Percentiles rank a stretch among this genome's conserved stretches.
These are phyloP conservation scores for Chironex yamaguchii DNA, from an alignment of 30 jellyfish, hydroid and myxozoan species.

Conservation along the genomic window DNA sequence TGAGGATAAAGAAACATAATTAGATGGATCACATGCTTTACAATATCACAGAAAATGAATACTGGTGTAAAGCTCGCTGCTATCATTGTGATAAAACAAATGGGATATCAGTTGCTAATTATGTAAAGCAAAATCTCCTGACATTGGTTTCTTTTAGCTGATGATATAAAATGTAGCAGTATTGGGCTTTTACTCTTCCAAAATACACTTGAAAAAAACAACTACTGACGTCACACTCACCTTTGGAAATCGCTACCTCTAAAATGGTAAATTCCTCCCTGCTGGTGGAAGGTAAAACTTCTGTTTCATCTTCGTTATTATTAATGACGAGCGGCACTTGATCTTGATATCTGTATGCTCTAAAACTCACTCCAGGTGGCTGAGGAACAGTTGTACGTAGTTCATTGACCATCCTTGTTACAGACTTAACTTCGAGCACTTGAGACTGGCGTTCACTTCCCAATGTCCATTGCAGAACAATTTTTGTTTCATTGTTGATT, in stretches of 20 bases:
- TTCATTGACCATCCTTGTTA: conserved; percentile 93
- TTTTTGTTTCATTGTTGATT: conserved; percentile 81
- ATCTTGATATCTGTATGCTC: conserved; percentile 75
- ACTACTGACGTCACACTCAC: conserved; percentile 13
- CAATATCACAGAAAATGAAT: too few relatives aligned
- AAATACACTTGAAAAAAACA: too few relatives aligned
- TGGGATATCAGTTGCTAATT: too few relatives aligned
- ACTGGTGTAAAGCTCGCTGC: too few relatives aligned
- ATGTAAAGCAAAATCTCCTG: too few relatives aligned
- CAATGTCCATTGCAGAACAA: conserved; percentile 90
- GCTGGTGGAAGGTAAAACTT: conserved; percentile 88
- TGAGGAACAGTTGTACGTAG: conserved; percentile 91
- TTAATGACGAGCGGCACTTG: conserved; percentile 76
- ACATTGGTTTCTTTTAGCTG: too few relatives aligned
- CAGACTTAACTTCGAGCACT: conserved; percentile 69
- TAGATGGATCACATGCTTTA: too few relatives aligned
- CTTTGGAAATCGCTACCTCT: conserved; percentile 80
- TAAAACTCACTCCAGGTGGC: conserved; percentile 96
- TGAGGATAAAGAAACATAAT: too few relatives aligned
- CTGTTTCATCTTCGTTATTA: conserved; percentile 81
- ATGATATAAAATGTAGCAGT: too few relatives aligned
- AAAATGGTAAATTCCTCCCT: conserved; percentile 91
- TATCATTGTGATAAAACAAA: too few relatives aligned
- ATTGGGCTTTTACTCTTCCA: too few relatives aligned
- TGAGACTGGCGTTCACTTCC: conserved; percentile 91